Evolutionary conservation across 1,140 invertebrate genomes (phyloP), one percentile per base, ranked within the genome.

Genomic region (Drosophila neocordata): DNA sequence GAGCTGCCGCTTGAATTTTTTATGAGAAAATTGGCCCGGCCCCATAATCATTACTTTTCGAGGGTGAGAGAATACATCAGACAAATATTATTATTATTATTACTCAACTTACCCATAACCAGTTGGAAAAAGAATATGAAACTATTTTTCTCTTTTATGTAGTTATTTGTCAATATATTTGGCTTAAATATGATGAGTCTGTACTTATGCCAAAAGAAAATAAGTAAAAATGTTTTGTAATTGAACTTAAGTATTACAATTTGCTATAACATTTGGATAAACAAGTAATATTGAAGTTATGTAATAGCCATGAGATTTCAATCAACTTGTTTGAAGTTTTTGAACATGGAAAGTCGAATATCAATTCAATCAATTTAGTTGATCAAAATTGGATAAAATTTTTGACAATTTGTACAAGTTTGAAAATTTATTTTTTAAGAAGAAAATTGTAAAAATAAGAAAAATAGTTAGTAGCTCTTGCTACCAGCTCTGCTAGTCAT

Each of bases 11-110:
- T 77, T 77, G 81, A 84, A 84, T 48, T 87, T 84, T 84, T 84
- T 84, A 84, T 84, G 81, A 85, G 81, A 77, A 84, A 84, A 84
- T 82, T 84, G 69, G 82, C 8, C 41, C 41, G n/a, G 69, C 77
- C 77, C 69, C 81, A 84, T 84, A 87, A 84, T 87, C 81, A 85
- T 84, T 84, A 84, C 84, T 56, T 41, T 52, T 41, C 8, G 41
- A 8, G 41, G 41, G 41, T 8, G 15, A 8, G 15, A 9, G 41
- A 48, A 48, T 8, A 48, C 20, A 48, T 48, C 41, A 48, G 41
- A 48, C 41, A 48, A 48, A 48, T 48, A 48, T 48, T 48, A 48
- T 48, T 48, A 48, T 48, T 48, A 48, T 18, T 20, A 20, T 48
- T 31, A 31, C 27, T 31, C 27, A 31, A 48, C 41, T 48, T 48